Base-by-base conservation (phyloP, 1,140 invertebrate species). In the Pseudomyrmex flavicornis region DNA sequence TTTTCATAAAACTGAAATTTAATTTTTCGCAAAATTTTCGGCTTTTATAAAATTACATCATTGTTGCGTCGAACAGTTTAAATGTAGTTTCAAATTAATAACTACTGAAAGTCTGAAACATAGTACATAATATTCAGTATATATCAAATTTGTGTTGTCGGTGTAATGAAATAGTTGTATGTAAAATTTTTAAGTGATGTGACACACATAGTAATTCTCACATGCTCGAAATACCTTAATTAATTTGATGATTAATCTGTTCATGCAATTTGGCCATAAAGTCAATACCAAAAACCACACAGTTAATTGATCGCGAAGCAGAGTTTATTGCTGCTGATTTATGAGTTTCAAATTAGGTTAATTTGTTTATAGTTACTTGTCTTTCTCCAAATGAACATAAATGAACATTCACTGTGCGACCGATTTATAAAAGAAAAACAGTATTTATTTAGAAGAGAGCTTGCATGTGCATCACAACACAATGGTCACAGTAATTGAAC, bases 281-380 rank as follows among this genome's bases (percentile, higher is more conserved):
- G 35, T 72, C 10, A 56, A 72, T 65, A 1, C 17, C 10, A 9
- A 2, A 17, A 20, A 8, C 69, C 20, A 15, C 7, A 35, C 56
- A 56, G 26, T 13, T 17, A 35, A 35, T 20, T 56, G 26, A 1
- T 66, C 44, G 12, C n/a, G 10, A 56, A n/a, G 35, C 52, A 72
- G 26, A 72, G 26, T 56, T 35, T 35, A 70, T 7, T 50, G 7
- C 17, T 12, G 26, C 48, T 35, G 9, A 17, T 72, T 56, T 35
- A 72, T 56, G 10, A 17, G 5, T 54, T 56, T 72, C n/a, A 56
- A 72, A 56, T 72, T 56, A n/a, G 52, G 22, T 2, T n/a, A 72
- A 72, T 56, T 72, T 72, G 15, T 35, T 72, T 56, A 35, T 72
- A 54, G 54, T 10, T 72, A 17, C 9, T 52, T 52, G 50, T 13